A percentile compares a stretch with the other conserved stretches of the same genome.
Evolutionary conservation across 2,888 invertebrate genomes (phyloP).

Genomic region (Eretmocerus hayati): DNA sequence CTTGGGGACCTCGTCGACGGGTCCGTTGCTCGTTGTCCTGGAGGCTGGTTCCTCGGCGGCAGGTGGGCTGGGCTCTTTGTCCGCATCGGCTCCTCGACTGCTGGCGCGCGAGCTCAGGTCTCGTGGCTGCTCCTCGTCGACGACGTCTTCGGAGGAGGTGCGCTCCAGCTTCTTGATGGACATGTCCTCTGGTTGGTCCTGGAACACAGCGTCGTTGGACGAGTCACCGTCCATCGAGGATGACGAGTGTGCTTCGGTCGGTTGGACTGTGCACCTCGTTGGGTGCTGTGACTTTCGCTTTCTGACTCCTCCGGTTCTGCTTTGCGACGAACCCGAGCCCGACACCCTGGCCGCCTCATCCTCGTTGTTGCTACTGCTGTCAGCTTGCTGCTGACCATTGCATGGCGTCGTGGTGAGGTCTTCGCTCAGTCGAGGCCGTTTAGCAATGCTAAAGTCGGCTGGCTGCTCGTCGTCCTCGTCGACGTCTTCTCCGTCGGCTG

Average conservation of each 20-base stretch:
- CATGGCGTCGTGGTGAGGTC: constrained; percentile 51
- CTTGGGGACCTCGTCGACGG: too few relatives aligned
- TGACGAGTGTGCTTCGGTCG: constrained; percentile 50
- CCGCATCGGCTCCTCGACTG: constrained; percentile 36
- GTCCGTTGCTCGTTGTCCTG: too few relatives aligned
- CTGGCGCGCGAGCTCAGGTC: constrained; percentile 42
- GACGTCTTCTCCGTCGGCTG: constrained; percentile 44
- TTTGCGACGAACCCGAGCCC: constrained; percentile 34
- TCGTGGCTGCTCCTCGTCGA: constrained; percentile 34
- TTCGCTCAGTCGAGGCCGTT: constrained; percentile 53
- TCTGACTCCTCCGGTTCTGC: constrained; percentile 50
- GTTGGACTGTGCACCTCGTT: constrained; percentile 65
- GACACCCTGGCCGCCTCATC: constrained; percentile 37
- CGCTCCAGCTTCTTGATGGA: constrained; percentile 43
- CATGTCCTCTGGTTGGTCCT: constrained; percentile 46
- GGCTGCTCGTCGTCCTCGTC: constrained; percentile 50
- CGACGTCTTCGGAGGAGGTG: constrained; percentile 25
- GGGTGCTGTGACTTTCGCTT: constrained; percentile 88
- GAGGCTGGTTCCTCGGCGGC: too few relatives aligned
- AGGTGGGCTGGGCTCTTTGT: constrained; percentile 26
- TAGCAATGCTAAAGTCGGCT: constrained; percentile 64
- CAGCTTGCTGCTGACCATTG: constrained; percentile 55
- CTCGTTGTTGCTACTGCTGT: constrained; percentile 54
- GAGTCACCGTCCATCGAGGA: constrained; percentile 59
- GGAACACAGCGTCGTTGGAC: constrained; percentile 52